Conservation (phyloP, 2,797 vertebrate species). For the Tympanoctomys barrerae region DNA sequence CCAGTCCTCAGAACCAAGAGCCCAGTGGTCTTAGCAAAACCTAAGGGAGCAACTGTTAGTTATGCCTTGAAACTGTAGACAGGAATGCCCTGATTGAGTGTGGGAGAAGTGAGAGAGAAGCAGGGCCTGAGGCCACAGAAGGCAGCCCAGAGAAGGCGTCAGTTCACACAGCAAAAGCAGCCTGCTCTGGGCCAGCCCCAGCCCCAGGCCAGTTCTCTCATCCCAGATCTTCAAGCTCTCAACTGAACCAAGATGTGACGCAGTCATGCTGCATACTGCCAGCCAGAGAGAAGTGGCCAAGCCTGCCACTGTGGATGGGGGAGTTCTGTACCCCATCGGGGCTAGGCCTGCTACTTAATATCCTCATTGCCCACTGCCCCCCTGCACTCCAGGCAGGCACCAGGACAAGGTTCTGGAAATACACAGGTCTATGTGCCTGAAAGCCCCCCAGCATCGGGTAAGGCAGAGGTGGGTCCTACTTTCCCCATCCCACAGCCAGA, state of each 20-base stretch:
- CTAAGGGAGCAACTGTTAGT: not conserved
- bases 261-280: not conserved
- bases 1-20: not conserved
- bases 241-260: not conserved
- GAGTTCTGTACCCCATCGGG: not conserved
- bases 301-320: not conserved
- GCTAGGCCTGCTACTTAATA: not conserved
- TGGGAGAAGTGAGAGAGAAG: not conserved
- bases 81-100: not conserved
- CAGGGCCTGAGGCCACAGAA: not conserved
- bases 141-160: slow-evolving; percentile 37
- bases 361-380: not conserved
- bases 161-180: slow-evolving; percentile 12
- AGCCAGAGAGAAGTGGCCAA: not conserved
- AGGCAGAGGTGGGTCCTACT: not conserved
- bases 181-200: not conserved
- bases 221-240: not conserved
- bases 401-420: not conserved
- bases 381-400: not conserved
- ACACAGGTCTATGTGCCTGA: not conserved
- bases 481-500: not conserved
- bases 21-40: not conserved
- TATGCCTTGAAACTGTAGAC: not conserved
- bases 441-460: not conserved
- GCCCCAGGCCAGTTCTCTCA: not conserved